A percentile compares a stretch with the other conserved stretches of the same genome.
Evolutionary conservation across 2,797 vertebrate species (phyloP).

Genomic region (Capromys pilorides): DNA sequence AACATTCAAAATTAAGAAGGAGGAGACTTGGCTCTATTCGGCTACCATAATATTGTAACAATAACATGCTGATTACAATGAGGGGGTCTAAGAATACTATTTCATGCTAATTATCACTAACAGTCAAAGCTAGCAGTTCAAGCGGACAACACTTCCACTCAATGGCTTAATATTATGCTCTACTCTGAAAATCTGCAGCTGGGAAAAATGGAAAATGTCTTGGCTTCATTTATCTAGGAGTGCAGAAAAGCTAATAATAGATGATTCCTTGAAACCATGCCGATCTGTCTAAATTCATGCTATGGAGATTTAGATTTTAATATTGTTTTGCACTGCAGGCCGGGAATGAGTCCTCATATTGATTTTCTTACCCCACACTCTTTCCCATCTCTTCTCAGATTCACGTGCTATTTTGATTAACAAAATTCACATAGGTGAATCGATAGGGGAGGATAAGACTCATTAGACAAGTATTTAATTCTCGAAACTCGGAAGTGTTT

Average conservation of each 20-base stretch:
- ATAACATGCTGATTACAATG: constrained; percentile 77
- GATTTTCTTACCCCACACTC: constrained; percentile 33
- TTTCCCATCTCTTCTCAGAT: background rate
- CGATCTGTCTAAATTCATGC: constrained; percentile 63
- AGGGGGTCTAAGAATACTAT: constrained; percentile 61
- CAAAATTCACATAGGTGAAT: constrained; percentile 58
- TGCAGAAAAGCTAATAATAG: constrained; percentile 73
- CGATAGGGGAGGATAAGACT: background rate
- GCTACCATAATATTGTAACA: constrained; percentile 71
- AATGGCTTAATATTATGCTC: constrained; percentile 59
- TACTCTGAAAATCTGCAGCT: constrained; percentile 72
- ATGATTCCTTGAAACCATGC: constrained; percentile 68
- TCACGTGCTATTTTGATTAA: constrained; percentile 58
- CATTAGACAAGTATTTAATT: constrained; percentile 51
- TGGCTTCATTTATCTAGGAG: constrained; percentile 67
- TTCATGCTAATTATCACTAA: constrained; percentile 71
- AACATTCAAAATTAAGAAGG: constrained; percentile 76
- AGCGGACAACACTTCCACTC: constrained; percentile 53
- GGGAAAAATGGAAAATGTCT: constrained; percentile 67
- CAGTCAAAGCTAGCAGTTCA: constrained; percentile 70
- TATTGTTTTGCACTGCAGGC: constrained; percentile 50
- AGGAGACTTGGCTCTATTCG: constrained; percentile 65
- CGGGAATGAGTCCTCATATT: constrained; percentile 24
- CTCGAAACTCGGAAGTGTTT: background rate
- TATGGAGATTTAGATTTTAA: constrained; percentile 67